Conservation (phyloP, 1,140 invertebrate species). For the Neuroterus valhalla region DNA sequence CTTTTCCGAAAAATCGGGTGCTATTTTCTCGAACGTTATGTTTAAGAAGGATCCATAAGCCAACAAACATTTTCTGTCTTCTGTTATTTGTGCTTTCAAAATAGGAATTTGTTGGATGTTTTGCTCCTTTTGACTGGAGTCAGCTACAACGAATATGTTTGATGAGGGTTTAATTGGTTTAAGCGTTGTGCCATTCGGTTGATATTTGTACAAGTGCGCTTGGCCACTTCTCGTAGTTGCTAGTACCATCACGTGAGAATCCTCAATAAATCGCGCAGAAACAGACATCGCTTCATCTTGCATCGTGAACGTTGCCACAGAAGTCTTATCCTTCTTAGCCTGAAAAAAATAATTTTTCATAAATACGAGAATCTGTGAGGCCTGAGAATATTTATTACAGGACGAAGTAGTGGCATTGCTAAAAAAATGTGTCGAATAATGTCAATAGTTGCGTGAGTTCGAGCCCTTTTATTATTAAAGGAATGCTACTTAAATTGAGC, state of each 20-base stretch:
- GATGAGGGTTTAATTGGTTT: constrained; percentile 85
- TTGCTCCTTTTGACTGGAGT: constrained; percentile 70
- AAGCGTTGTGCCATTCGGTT: constrained; percentile 81
- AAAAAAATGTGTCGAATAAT: too few relatives aligned
- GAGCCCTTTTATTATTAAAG: not conserved
- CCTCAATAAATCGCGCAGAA: constrained; percentile 60
- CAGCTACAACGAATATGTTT: constrained; percentile 81
- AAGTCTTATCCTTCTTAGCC: constrained; percentile 68
- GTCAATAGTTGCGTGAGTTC: too few relatives aligned
- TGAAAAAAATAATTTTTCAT: constrained; percentile 48
- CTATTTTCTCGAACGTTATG: constrained; percentile 80
- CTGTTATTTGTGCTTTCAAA: constrained; percentile 69
- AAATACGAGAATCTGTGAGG: too few relatives aligned
- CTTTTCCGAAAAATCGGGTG: constrained; percentile 76
- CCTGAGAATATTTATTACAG: too few relatives aligned
- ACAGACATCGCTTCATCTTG: constrained; percentile 68
- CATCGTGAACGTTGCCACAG: constrained; percentile 70
- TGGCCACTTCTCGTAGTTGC: constrained; percentile 84
- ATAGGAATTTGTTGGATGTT: constrained; percentile 77
- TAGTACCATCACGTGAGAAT: constrained; percentile 59
- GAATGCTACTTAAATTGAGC: constrained; percentile 24
- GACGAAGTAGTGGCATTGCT: too few relatives aligned
- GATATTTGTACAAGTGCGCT: constrained; percentile 85
- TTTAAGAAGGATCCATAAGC: constrained; percentile 77
- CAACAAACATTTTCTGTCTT: constrained; percentile 75